These are phyloP conservation scores for Spodoptera littoralis DNA, from an alignment of 2,888 invertebrate genomes.

Conservation along the genomic window DNA sequence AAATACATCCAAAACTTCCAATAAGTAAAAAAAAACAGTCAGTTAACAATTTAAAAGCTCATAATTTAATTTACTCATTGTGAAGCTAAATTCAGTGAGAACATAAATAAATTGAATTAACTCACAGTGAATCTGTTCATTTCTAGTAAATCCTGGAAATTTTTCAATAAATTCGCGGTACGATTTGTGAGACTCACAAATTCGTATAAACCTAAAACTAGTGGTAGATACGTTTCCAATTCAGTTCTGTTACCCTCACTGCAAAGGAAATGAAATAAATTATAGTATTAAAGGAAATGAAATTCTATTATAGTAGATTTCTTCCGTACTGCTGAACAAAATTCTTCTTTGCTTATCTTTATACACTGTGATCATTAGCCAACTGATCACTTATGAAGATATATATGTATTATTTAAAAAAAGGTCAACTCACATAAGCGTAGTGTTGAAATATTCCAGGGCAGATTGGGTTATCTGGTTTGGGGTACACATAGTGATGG, in stretches of 20 bases:
- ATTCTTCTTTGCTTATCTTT: too few species aligned
- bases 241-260: constrained; percentile 73
- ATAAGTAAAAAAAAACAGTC: too few species aligned
- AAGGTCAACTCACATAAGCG: constrained; percentile 71
- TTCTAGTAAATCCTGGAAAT: constrained; percentile 69
- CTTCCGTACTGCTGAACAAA: too few species aligned
- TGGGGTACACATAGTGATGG: constrained; percentile 86
- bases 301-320: too few species aligned
- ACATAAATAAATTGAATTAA: constrained; percentile 4
- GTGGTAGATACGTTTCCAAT: constrained; percentile 61
- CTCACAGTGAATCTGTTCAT: constrained; percentile 76
- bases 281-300: too few species aligned
- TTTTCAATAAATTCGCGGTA: constrained; percentile 36
- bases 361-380: too few species aligned
- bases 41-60: too few species aligned
- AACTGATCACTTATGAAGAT: too few species aligned
- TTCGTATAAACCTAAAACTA: constrained; percentile 73
- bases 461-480: constrained; percentile 79
- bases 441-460: constrained; percentile 74
- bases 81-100: too few species aligned
- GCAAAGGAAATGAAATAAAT: constrained; percentile 4
- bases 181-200: constrained; percentile 40
- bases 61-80: too few species aligned
- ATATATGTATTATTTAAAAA: too few species aligned
- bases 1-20: too few species aligned